These are phyloP conservation scores for Umimayanthus kanabou DNA, from an alignment of 92 coral and sea anemone genomes.

Conservation along the genomic window DNA sequence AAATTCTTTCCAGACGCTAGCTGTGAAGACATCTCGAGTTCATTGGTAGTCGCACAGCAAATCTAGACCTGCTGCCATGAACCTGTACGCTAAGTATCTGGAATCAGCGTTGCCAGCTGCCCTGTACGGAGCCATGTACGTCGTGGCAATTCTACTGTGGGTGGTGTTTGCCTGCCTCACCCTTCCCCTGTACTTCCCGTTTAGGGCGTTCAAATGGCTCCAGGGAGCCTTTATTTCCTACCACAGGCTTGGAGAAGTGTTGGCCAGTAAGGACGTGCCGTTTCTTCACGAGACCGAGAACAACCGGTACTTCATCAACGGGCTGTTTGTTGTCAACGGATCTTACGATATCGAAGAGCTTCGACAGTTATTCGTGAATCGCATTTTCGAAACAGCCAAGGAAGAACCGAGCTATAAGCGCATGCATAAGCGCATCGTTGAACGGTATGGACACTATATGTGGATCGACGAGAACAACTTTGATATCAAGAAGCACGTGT, in stretches of 20 bases:
- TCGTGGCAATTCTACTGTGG: slow-evolving; percentile 77
- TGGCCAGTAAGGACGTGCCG: slow-evolving; percentile 89
- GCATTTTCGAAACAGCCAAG: slow-evolving; percentile 66
- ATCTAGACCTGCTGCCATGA: slow-evolving; percentile 31
- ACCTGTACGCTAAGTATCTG: slow-evolving; percentile 43
- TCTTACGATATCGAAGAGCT: slow-evolving; percentile 64
- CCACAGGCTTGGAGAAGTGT: slow-evolving; percentile 71
- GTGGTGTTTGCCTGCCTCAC: slow-evolving; percentile 70
- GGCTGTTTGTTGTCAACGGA: slow-evolving; percentile 86
- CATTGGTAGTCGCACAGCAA: background rate
- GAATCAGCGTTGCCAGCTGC: slow-evolving; percentile 68
- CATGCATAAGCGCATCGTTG: slow-evolving; percentile 77
- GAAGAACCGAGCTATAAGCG: slow-evolving; percentile 89
- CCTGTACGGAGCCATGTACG: slow-evolving; percentile 74
- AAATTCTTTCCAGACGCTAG: background rate
- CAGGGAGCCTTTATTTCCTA: slow-evolving; percentile 74
- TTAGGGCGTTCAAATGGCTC: slow-evolving; percentile 74
- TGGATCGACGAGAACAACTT: slow-evolving; percentile 87
- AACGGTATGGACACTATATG: slow-evolving; percentile 79
- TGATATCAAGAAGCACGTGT: slow-evolving; percentile 77
- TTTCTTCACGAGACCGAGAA: slow-evolving; percentile 85
- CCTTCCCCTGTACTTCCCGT: slow-evolving; percentile 78
- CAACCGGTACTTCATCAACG: slow-evolving; percentile 81
- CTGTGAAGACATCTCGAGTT: background rate
- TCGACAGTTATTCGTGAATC: slow-evolving; percentile 73